These are phyloP conservation scores for Enteromius afrohamiltoni DNA, from an alignment of 2,797 vertebrate genomes.

Conservation along the genomic window DNA sequence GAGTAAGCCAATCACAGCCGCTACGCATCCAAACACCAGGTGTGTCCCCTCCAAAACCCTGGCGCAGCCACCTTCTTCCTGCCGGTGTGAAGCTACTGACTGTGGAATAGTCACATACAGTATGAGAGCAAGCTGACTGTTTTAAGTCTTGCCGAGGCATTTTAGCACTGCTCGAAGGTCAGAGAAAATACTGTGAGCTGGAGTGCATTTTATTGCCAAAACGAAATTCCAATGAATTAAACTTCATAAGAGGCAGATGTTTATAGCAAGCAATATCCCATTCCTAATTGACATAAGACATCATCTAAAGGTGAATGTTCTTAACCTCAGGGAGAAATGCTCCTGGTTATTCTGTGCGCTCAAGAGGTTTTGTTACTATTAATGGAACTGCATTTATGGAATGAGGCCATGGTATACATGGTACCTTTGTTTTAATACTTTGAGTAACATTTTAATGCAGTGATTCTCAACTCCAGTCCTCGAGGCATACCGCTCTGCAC, in stretches of 20 bases:
- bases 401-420: conserved; percentile 8
- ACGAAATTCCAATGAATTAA: conserved; percentile 42
- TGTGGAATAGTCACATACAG: conserved; percentile 33
- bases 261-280: conserved; percentile 5
- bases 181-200: not conserved
- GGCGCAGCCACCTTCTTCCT: conserved; percentile 32
- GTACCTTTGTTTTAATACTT: not conserved
- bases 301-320: conserved; percentile 26
- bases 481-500: too few species aligned
- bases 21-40: conserved; percentile 46
- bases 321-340: conserved; percentile 12
- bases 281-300: not conserved
- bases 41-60: conserved; percentile 23
- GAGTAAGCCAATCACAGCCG: conserved; percentile 41
- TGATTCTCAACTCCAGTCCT: too few species aligned
- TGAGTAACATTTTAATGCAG: not conserved
- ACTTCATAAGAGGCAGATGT: conserved; percentile 18
- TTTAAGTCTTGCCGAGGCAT: conserved; percentile 7
- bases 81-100: conserved; percentile 31
- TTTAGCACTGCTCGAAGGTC: not conserved
- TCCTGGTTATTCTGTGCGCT: not conserved
- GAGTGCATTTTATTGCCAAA: conserved; percentile 10
- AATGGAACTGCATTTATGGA: conserved; percentile 14
- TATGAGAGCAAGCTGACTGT: conserved; percentile 15
- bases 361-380: conserved; percentile 23